Percentiles rank a stretch among this genome's conserved stretches.
Conservation (phyloP, 2,113 vertebrate genomes). For the Arothron firmamentum region DNA sequence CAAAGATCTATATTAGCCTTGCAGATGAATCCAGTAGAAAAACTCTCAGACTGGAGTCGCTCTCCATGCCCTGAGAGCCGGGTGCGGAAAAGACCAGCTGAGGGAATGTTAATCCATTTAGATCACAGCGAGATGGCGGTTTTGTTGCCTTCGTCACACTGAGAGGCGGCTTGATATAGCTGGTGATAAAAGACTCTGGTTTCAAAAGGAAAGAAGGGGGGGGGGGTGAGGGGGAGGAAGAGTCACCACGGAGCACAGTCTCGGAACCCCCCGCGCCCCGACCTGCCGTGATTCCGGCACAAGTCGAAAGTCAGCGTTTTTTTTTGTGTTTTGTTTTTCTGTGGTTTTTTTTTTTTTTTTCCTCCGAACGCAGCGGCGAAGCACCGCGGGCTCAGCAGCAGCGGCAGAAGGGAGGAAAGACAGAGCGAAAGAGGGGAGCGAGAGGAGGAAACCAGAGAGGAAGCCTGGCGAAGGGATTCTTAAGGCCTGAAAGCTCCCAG, state of each 20-base stretch:
- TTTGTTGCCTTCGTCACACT: constrained; percentile 46
- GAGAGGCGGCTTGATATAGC: constrained; percentile 41
- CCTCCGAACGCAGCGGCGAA: constrained; percentile 31
- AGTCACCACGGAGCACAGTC: constrained; percentile 49
- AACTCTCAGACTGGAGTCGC: constrained; percentile 52
- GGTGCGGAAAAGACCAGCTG: constrained; percentile 33
- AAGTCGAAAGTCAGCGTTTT: constrained; percentile 71
- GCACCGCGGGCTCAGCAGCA: constrained; percentile 47
- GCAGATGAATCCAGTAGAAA: constrained; percentile 45
- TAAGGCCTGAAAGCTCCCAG: constrained; percentile 65
- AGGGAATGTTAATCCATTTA: constrained; percentile 58
- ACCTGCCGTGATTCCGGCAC: constrained; percentile 47
- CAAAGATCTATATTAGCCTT: constrained; percentile 29
- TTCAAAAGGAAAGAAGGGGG: constrained; percentile 20
- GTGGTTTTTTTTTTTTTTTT: constrained; percentile 61
- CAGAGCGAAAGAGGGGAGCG: constrained; percentile 28
- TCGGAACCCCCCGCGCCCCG: constrained; percentile 47
- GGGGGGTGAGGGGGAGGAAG: background rate
- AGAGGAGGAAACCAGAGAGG: constrained; percentile 49
- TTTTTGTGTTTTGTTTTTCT: constrained; percentile 10
- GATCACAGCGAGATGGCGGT: constrained; percentile 49
- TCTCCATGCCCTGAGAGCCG: constrained; percentile 29
- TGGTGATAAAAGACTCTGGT: constrained; percentile 51
- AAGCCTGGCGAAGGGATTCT: constrained; percentile 64
- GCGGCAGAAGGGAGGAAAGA: constrained; percentile 38